A percentile compares a stretch with the other conserved stretches of the same genome.
Conservation (phyloP, 2,113 vertebrate genomes). For the Percina caprodes region DNA sequence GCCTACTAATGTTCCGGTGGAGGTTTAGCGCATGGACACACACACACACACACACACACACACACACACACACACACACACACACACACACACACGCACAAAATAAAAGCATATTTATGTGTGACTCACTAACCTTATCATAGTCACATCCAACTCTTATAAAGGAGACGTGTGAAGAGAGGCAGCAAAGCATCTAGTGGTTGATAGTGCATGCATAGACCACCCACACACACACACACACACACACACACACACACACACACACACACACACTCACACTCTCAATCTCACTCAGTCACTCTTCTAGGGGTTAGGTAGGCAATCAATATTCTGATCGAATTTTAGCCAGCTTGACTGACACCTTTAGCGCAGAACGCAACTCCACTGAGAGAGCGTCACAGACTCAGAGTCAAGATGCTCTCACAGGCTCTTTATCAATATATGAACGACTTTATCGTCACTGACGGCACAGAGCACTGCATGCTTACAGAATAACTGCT, state of each 20-base stretch:
- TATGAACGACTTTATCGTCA: not conserved
- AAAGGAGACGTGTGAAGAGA: not conserved
- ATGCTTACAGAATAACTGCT: not conserved
- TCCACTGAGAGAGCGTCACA: not conserved
- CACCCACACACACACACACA: not conserved
- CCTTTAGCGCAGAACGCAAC: conserved; percentile 13
- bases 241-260: not conserved
- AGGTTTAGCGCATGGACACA: not conserved
- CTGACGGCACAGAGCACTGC: not conserved
- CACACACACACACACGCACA: not conserved
- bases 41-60: not conserved
- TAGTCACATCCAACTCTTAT: not conserved
- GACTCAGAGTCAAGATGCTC: conserved; percentile 12
- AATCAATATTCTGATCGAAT: not conserved
- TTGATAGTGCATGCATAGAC: no score
- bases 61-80: not conserved
- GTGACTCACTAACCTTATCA: not conserved
- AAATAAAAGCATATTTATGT: not conserved
- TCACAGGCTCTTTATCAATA: not conserved
- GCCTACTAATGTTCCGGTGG: not conserved
- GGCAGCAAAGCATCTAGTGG: conserved; percentile 46
- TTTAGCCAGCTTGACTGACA: not conserved
- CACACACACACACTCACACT: not conserved
- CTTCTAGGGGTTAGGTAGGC: not conserved
- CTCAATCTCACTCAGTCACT: no score